Evolutionary conservation across 2,888 invertebrate species (phyloP).

Genomic region (Scelioninae gen. 1): DNA sequence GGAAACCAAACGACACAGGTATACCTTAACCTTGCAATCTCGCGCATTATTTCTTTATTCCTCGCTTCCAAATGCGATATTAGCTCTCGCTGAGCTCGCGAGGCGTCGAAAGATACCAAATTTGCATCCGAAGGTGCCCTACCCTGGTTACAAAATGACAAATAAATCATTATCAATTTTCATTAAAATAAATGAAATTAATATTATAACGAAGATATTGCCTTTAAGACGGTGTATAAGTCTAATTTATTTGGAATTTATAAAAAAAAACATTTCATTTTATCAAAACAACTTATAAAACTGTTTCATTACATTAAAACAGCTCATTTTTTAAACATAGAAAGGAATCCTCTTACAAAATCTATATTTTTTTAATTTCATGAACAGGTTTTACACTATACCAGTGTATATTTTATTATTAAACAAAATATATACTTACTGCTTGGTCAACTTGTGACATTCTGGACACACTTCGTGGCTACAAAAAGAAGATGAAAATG

Average conservation of each 20-base stretch:
- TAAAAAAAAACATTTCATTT: too few relatives aligned
- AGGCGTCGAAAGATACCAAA: conserved; percentile 92
- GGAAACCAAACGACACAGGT: conserved; percentile 84
- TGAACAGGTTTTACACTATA: too few relatives aligned
- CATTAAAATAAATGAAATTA: neutral
- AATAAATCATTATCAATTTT: neutral
- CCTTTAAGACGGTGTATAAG: too few relatives aligned
- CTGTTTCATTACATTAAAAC: too few relatives aligned
- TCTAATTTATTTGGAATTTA: too few relatives aligned
- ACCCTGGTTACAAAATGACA: conserved; percentile 82
- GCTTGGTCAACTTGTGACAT: conserved; percentile 82
- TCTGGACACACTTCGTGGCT: conserved; percentile 82
- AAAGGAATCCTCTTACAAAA: too few relatives aligned
- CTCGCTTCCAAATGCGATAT: conserved; percentile 97
- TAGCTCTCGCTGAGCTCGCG: conserved; percentile 94
- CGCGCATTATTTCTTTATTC: conserved; percentile 97
- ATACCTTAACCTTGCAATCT: conserved; percentile 94
- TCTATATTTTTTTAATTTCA: too few relatives aligned
- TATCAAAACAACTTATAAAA: too few relatives aligned
- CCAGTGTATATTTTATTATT: too few relatives aligned
- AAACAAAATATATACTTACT: conserved; percentile 75
- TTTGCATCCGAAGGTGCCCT: conserved; percentile 90
- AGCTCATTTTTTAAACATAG: too few relatives aligned
- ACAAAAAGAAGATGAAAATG: conserved; percentile 35
- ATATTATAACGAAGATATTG: too few relatives aligned